Conservation (phyloP, 2,888 invertebrate genomes). For the Omphaloscelis lunosa region DNA sequence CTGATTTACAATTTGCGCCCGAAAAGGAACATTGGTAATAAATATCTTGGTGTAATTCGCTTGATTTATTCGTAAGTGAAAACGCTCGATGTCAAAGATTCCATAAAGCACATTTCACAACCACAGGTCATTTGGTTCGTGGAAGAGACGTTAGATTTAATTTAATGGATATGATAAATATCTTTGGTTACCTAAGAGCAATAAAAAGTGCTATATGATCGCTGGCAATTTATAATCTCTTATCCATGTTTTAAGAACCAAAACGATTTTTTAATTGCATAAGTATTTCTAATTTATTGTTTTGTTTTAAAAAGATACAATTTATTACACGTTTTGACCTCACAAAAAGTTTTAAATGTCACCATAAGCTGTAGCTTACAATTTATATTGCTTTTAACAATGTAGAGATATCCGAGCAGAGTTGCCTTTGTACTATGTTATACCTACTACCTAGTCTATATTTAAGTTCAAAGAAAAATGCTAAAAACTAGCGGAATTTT, state of each 20-base stretch:
- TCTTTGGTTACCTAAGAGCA: constrained; percentile 35
- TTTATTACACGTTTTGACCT: constrained; percentile 44
- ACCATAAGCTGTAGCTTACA: constrained; percentile 15
- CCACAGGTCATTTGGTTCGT: constrained; percentile 40
- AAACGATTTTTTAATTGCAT: constrained; percentile 52
- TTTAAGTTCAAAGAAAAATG: background rate
- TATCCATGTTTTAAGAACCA: constrained; percentile 46
- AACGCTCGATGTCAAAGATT: constrained; percentile 45
- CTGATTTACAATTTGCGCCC: background rate
- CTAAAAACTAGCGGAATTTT: background rate
- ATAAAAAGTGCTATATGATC: constrained; percentile 58
- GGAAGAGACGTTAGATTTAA: constrained; percentile 50
- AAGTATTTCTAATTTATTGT: constrained; percentile 61
- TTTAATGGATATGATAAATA: constrained; percentile 55
- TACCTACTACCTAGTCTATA: background rate
- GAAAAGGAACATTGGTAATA: background rate
- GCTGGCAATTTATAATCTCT: constrained; percentile 46
- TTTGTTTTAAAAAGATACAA: constrained; percentile 39
- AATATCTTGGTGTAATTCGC: background rate
- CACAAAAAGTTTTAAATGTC: constrained; percentile 47
- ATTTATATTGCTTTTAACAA: constrained; percentile 7
- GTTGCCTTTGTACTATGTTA: background rate
- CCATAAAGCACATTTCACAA: constrained; percentile 57
- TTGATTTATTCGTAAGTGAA: constrained; percentile 48
- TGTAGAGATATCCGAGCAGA: background rate